phyloP scores from a whole-genome alignment of 2,113 vertebrate species.

The Cyphomyrus discorhynchus region DNA sequence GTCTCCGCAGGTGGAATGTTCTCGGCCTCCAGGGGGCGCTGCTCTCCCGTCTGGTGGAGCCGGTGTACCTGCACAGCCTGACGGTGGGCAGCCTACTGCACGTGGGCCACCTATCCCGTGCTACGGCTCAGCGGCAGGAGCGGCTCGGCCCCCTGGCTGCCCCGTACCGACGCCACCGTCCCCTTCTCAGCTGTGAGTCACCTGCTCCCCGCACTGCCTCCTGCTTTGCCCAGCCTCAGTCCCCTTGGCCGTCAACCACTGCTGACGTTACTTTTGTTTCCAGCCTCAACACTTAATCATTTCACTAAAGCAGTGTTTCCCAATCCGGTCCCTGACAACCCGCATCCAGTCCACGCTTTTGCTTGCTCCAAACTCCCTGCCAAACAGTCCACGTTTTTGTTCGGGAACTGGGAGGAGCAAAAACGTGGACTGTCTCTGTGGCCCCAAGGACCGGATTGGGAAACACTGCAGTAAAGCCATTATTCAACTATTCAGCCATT shows the following conservation, averaged over 20 bases:
- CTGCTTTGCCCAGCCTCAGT: not conserved
- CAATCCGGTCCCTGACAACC: not conserved
- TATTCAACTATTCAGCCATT: not conserved
- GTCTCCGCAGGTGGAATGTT: slow-evolving; percentile 78
- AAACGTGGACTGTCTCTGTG: no score
- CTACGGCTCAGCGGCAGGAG: slow-evolving; percentile 69
- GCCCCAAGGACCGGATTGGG: no score
- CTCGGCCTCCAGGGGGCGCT: slow-evolving; percentile 90
- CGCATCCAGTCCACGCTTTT: not conserved
- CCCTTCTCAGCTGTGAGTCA: slow-evolving; percentile 90
- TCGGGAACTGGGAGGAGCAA: not conserved
- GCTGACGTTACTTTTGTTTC: not conserved
- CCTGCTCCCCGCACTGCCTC: not conserved
- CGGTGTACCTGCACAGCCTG: slow-evolving; percentile 88
- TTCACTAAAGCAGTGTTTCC: not conserved
- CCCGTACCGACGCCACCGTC: slow-evolving; percentile 77
- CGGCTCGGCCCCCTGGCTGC: slow-evolving; percentile 75
- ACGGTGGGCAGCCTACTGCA: slow-evolving; percentile 83
- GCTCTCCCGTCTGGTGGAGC: slow-evolving; percentile 88
- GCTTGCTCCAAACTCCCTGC: not conserved
- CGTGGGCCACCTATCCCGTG: slow-evolving; percentile 82
- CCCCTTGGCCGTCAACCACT: not conserved
- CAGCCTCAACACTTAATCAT: not conserved
- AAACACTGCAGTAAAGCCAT: no score
- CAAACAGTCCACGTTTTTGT: not conserved